Conservation (phyloP, 2,888 invertebrate genomes). For the Allolobophora icterica region DNA sequence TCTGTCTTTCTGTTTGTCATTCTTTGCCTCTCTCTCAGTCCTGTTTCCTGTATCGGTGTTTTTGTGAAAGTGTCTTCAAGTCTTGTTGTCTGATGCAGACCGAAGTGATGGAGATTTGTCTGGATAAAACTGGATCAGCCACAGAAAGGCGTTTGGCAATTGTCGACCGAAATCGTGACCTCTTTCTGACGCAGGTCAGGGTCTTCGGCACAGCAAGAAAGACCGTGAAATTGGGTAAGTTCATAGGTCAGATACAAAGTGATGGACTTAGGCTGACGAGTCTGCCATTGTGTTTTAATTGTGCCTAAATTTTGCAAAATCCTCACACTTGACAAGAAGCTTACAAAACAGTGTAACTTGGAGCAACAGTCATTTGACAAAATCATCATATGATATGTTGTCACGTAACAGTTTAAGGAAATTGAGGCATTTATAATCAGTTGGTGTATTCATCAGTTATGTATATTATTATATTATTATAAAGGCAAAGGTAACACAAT, state of each 20-base stretch:
- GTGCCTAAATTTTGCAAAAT: no score
- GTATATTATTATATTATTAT: no score
- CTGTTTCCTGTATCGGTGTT: background rate
- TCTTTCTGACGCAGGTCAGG: slow-evolving; percentile 77
- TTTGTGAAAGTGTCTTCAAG: background rate
- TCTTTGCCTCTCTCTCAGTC: background rate
- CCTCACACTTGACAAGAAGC: no score
- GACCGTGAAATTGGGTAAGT: slow-evolving; percentile 77
- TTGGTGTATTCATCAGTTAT: no score
- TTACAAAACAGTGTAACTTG: no score
- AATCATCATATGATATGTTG: no score
- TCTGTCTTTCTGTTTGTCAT: background rate
- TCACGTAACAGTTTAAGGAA: no score
- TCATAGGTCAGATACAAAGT: background rate
- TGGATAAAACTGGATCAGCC: slow-evolving; percentile 83
- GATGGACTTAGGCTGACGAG: background rate
- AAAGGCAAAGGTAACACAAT: no score
- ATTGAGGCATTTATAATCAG: no score
- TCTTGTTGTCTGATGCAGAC: slow-evolving; percentile 64
- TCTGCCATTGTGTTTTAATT: no score
- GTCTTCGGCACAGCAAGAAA: slow-evolving; percentile 73
- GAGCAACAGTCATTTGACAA: no score
- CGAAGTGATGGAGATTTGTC: slow-evolving; percentile 80
- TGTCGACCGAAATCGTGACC: slow-evolving; percentile 85
- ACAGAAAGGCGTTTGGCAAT: slow-evolving; percentile 84